Evolutionary conservation across 2,113 vertebrate genomes (phyloP).

Genomic region (Columba livia): DNA sequence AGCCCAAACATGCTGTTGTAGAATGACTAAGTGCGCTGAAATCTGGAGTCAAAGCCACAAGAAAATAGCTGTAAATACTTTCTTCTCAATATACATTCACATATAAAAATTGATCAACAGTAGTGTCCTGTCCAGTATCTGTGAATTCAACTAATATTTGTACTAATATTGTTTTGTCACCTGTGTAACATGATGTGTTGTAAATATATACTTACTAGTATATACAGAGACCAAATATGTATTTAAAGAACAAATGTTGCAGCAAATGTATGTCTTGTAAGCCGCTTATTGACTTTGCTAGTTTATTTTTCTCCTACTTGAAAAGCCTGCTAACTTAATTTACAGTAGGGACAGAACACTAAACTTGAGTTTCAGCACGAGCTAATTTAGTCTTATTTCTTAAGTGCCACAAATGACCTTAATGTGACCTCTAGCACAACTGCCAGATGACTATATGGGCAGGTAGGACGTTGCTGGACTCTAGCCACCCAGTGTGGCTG

Average conservation of each 20-base stretch:
- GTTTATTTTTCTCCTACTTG: background rate
- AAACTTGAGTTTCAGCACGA: background rate
- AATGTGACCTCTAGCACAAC: background rate
- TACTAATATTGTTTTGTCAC: background rate
- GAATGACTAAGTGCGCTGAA: background rate
- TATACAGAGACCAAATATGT: background rate
- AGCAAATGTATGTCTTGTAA: background rate
- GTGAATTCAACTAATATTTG: background rate
- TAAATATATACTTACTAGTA: background rate
- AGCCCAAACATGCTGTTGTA: background rate
- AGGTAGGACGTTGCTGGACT: background rate
- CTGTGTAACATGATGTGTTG: background rate
- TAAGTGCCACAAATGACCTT: background rate
- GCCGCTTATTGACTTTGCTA: background rate
- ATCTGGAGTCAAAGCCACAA: background rate
- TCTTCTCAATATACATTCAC: background rate
- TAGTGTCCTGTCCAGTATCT: background rate
- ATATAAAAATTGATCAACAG: background rate
- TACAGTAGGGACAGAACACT: background rate
- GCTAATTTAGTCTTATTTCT: background rate
- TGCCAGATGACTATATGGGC: background rate
- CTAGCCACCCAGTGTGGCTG: accelerated
- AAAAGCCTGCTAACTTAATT: background rate
- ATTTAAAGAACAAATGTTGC: background rate
- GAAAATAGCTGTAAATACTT: background rate